Percentiles rank a stretch among this genome's conserved stretches.
Evolutionary conservation across 2,797 vertebrate genomes (phyloP).

Genomic region (Helicolenus hilgendorfi): DNA sequence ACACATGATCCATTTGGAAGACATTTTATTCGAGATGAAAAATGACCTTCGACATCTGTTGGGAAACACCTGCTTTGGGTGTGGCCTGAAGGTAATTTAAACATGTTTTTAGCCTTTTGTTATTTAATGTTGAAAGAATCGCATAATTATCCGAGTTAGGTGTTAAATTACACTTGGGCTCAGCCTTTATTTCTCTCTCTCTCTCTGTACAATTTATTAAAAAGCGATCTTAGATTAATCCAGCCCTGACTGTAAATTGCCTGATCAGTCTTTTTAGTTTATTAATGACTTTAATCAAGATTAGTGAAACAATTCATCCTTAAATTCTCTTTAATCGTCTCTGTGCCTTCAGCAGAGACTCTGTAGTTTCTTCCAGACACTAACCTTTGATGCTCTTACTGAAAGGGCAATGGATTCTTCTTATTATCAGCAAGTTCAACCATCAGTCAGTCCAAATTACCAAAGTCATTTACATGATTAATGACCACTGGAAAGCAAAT

Average conservation of each 20-base stretch:
- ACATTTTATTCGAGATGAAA: background rate
- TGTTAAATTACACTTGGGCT: background rate
- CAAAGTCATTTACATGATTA: slow-evolving; percentile 80
- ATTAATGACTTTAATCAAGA: slow-evolving; percentile 67
- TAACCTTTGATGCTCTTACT: slow-evolving; percentile 64
- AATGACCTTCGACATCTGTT: background rate
- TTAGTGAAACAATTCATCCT: slow-evolving; percentile 56
- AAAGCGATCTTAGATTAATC: slow-evolving; percentile 21
- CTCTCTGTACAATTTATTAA: background rate
- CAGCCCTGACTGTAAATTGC: slow-evolving; percentile 40
- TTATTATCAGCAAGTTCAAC: slow-evolving; percentile 72
- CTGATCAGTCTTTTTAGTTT: slow-evolving; percentile 41
- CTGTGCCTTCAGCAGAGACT: background rate
- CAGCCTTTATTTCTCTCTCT: background rate
- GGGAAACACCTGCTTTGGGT: background rate
- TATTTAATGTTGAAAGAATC: background rate
- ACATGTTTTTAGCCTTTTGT: background rate
- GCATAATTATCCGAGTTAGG: background rate
- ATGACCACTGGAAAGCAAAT: slow-evolving; percentile 70
- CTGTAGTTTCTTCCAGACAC: slow-evolving; percentile 29
- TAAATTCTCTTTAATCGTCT: slow-evolving; percentile 22
- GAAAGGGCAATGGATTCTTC: slow-evolving; percentile 75
- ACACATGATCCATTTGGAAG: background rate
- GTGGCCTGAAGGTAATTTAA: background rate
- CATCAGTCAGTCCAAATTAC: slow-evolving; percentile 82